phyloP scores from a whole-genome alignment of 2,797 vertebrate species.

The Xyrichtys novacula region DNA sequence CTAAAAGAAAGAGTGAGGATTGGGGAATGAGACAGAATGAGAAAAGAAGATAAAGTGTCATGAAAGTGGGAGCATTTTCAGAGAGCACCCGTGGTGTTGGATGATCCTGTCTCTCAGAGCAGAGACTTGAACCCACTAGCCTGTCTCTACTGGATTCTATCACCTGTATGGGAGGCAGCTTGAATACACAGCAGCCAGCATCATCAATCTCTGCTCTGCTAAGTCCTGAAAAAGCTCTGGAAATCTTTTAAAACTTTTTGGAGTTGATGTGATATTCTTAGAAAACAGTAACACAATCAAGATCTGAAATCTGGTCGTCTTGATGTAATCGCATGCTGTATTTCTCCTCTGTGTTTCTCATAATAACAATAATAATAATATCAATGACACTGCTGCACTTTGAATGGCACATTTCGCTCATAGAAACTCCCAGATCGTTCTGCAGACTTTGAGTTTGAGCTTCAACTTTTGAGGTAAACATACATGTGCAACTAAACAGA shows the following conservation, averaged over 20 bases:
- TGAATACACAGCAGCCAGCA: constrained; percentile 59
- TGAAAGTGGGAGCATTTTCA: constrained; percentile 49
- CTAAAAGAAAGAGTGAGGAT: constrained; percentile 6
- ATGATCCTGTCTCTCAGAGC: constrained; percentile 52
- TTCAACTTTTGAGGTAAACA: too few relatives aligned
- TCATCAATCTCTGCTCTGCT: constrained; percentile 59
- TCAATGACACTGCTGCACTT: too few relatives aligned
- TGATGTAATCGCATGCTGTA: too few relatives aligned
- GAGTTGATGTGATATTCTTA: constrained; percentile 5
- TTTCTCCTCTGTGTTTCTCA: too few relatives aligned
- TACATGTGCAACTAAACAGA: too few relatives aligned
- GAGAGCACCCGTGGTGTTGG: constrained; percentile 50
- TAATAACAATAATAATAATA: too few relatives aligned
- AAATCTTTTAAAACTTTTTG: constrained; percentile 31
- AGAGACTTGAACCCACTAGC: constrained; percentile 59
- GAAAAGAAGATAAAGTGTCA: constrained; percentile 21
- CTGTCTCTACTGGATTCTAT: constrained; percentile 67
- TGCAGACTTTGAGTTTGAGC: too few relatives aligned
- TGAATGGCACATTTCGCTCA: too few relatives aligned
- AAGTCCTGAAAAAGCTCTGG: constrained; percentile 24
- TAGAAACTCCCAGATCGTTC: too few relatives aligned
- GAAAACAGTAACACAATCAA: too few relatives aligned
- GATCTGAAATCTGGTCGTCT: too few relatives aligned
- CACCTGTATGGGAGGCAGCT: constrained; percentile 71
- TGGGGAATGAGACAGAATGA: background rate